Evolutionary conservation across 2,888 invertebrate genomes (phyloP).

Genomic region (Idaea aversata): DNA sequence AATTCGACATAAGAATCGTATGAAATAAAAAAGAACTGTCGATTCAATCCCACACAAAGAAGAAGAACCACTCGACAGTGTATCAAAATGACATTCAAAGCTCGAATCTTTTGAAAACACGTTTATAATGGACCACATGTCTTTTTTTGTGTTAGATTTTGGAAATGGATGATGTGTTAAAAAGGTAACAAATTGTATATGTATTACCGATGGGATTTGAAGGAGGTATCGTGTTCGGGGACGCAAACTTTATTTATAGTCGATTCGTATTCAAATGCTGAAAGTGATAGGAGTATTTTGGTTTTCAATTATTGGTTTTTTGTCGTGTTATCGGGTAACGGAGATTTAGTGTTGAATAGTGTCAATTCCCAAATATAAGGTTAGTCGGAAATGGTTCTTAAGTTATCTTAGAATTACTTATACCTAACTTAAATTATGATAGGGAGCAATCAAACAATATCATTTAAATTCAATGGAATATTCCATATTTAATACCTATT

Average conservation of each 20-base stretch:
- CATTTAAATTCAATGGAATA: no score
- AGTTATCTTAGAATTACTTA: no score
- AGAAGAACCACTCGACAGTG: conserved; percentile 54
- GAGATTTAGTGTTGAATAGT: not conserved
- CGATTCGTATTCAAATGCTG: conserved; percentile 53
- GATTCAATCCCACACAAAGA: conserved; percentile 65
- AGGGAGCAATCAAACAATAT: no score
- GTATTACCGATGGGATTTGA: conserved; percentile 28
- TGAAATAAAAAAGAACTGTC: conserved; percentile 64
- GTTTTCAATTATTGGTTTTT: not conserved
- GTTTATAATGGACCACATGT: conserved; percentile 72
- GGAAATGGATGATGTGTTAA: conserved; percentile 78
- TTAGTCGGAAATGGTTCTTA: not conserved
- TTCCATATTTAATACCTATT: no score
- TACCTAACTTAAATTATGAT: conserved; percentile 9
- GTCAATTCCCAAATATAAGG: not conserved
- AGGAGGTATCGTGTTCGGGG: conserved; percentile 49
- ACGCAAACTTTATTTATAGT: conserved; percentile 56
- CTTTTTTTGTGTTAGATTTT: conserved; percentile 55
- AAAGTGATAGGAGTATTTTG: conserved; percentile 40
- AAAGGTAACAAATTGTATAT: conserved; percentile 69
- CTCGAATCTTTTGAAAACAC: conserved; percentile 69
- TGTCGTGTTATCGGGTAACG: not conserved
- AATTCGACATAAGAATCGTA: conserved; percentile 58
- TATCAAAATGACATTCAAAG: conserved; percentile 79